Conservation (phyloP, 2,797 vertebrate species). For the Martes flavigula region DNA sequence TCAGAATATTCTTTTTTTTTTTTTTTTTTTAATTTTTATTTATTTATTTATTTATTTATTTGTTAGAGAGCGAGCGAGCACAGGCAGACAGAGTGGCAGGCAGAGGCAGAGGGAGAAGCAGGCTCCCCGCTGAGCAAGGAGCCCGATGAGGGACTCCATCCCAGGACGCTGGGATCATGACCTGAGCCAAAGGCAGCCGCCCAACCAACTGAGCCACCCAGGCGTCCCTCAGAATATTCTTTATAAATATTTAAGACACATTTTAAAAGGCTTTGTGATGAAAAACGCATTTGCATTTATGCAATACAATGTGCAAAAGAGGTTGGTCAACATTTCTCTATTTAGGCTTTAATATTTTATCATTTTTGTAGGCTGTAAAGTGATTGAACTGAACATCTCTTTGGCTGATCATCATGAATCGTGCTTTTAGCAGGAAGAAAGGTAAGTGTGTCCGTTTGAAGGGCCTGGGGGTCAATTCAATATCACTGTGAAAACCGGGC, state of each 20-base stretch:
- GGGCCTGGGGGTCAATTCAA: not conserved
- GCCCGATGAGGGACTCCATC: too few species aligned
- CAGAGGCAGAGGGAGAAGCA: too few species aligned
- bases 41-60: too few species aligned
- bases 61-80: too few species aligned
- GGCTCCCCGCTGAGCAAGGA: too few species aligned
- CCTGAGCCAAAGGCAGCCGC: too few species aligned
- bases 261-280: not conserved
- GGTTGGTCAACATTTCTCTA: not conserved
- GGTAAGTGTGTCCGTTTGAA: constrained; percentile 83
- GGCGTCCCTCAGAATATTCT: not conserved
- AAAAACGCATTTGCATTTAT: not conserved
- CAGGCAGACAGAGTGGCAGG: too few species aligned
- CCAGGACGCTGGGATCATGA: too few species aligned
- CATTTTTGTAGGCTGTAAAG: constrained; percentile 62
- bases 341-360: not conserved
- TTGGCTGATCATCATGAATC: constrained; percentile 90
- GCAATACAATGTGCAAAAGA: not conserved
- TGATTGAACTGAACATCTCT: not conserved
- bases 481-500: not conserved
- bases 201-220: too few species aligned
- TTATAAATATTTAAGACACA: not conserved
- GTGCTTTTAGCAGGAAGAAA: constrained; percentile 96
- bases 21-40: too few species aligned
- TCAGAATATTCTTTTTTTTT: not conserved